A percentile compares a stretch with the other conserved stretches of the same genome.
These are phyloP conservation scores for Eupeodes latifasciatus DNA, from an alignment of 2,888 invertebrate species.

Conservation along the genomic window DNA sequence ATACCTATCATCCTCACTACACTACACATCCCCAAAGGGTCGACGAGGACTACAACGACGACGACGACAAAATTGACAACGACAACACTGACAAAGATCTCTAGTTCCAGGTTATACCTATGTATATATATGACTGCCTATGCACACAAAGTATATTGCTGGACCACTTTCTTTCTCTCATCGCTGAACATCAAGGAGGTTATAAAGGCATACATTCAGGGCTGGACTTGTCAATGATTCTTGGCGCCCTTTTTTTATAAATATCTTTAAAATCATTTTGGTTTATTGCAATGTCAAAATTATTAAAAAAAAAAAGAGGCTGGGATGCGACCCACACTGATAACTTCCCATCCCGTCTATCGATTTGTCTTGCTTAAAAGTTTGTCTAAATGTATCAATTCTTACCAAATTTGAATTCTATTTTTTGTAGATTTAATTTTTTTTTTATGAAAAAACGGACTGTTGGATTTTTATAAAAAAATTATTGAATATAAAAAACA, in stretches of 20 bases:
- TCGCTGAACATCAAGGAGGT: slow-evolving; percentile 51
- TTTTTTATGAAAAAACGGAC: too few species aligned
- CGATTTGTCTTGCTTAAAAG: too few species aligned
- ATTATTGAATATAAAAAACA: too few species aligned
- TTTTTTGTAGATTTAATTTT: too few species aligned
- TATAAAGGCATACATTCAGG: not conserved
- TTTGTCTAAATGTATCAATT: too few species aligned
- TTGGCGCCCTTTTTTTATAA: not conserved
- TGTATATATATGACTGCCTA: too few species aligned
- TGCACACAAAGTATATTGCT: slow-evolving; percentile 25
- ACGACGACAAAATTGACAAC: slow-evolving; percentile 38
- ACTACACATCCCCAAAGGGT: slow-evolving; percentile 43
- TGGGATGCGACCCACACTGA: too few species aligned
- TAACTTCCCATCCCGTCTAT: too few species aligned
- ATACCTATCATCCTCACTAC: not conserved
- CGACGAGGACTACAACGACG: slow-evolving; percentile 37
- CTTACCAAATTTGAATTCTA: too few species aligned
- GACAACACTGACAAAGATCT: slow-evolving; percentile 53
- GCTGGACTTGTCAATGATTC: not conserved
- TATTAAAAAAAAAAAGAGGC: too few species aligned
- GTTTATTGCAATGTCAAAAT: too few species aligned
- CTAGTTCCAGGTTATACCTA: not conserved
- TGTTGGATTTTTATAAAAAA: too few species aligned
- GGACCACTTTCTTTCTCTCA: slow-evolving; percentile 72
- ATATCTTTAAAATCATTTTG: not conserved